Conservation (phyloP, 1,140 invertebrate species). For the Calliphora vicina region DNA sequence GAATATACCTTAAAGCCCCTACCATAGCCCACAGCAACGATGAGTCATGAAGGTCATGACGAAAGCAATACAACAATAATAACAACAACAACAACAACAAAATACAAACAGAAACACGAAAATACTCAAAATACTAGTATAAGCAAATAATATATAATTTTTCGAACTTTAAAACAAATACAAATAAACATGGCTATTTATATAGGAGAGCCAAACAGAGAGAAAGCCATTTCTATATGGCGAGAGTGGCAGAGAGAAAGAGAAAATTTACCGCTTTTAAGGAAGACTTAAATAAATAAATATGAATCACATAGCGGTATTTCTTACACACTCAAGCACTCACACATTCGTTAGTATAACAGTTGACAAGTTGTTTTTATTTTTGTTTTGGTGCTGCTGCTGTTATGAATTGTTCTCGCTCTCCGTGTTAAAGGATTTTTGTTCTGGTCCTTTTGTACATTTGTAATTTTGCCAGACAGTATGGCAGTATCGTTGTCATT, state of each 20-base stretch:
- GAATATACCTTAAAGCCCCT: constrained; percentile 8
- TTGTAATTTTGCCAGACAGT: constrained; percentile 13
- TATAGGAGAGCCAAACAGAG: constrained; percentile 26
- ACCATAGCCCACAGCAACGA: constrained; percentile 43
- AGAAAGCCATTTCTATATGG: too few relatives aligned
- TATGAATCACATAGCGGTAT: constrained; percentile 13
- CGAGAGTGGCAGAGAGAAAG: neutral
- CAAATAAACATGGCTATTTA: neutral
- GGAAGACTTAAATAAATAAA: neutral
- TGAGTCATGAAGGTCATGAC: constrained; percentile 64
- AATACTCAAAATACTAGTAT: constrained; percentile 8
- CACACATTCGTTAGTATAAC: neutral
- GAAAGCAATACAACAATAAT: constrained; percentile 49
- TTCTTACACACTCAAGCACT: neutral
- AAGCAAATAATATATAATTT: neutral
- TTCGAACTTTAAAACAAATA: neutral
- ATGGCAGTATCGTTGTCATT: neutral
- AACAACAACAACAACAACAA: constrained; percentile 5
- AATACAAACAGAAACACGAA: neutral
- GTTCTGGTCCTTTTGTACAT: neutral
- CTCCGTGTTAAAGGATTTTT: neutral
- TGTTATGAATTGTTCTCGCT: neutral
- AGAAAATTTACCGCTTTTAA: neutral
- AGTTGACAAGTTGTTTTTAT: neutral
- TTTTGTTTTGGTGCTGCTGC: neutral